phyloP scores from a whole-genome alignment of 2,113 vertebrate genomes.

The Percina caprodes region DNA sequence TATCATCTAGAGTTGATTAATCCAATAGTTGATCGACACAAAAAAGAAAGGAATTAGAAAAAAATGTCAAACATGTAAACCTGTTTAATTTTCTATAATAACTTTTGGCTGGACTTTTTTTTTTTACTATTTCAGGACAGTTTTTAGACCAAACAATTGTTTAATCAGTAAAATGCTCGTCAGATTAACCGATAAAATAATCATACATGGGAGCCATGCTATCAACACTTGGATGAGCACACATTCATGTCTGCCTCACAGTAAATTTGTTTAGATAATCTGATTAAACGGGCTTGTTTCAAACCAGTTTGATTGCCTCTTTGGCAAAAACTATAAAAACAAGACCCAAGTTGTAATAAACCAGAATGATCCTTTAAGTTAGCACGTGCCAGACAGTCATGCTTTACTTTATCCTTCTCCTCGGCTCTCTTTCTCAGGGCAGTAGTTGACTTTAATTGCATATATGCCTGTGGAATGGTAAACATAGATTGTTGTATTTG shows the following conservation, averaged over 20 bases:
- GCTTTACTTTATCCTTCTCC: conserved; percentile 58
- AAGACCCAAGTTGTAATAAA: conserved; percentile 23
- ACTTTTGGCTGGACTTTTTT: background rate
- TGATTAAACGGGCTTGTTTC: background rate
- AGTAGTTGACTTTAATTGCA: conserved; percentile 64
- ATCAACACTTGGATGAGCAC: background rate
- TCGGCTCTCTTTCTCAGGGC: conserved; percentile 75
- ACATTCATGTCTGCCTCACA: background rate
- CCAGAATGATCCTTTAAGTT: conserved; percentile 25
- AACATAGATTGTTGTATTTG: conserved; percentile 68
- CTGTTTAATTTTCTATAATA: background rate
- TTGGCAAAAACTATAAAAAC: background rate
- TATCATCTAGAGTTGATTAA: background rate
- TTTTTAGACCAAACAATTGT: background rate
- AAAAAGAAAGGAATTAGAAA: background rate
- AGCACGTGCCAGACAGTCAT: conserved; percentile 37
- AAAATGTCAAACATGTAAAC: background rate
- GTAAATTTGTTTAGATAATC: background rate
- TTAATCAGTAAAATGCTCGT: background rate
- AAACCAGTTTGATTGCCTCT: background rate
- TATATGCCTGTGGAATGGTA: conserved; percentile 55
- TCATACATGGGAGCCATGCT: background rate
- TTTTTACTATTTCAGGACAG: background rate
- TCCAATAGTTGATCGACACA: background rate
- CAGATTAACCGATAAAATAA: background rate